Base-by-base conservation (phyloP, 2,797 vertebrate species). In the Glyptemys insculpta region DNA sequence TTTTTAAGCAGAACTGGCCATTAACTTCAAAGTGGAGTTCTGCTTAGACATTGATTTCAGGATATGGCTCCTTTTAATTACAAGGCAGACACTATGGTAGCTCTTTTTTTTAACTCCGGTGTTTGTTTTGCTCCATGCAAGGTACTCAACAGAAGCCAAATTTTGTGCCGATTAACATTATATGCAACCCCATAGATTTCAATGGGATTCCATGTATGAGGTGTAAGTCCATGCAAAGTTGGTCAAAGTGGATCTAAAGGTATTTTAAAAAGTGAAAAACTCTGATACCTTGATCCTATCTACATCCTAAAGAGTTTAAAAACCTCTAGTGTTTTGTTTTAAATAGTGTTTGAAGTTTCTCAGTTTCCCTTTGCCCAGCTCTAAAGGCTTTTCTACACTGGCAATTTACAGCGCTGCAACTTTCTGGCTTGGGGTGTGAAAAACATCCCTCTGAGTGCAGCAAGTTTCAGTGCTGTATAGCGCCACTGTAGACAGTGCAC, bases 171-270 rank as follows among this genome's bases (percentile, higher is more conserved):
- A 87, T 82, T 86, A 78, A 53, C 29, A 25, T 41, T 50, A 12
- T 44, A 57, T 87, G 41, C 41, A 23, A 44, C 21, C 29, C 34
- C 56, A 79, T 65, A 76, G 79, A 82, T 91, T 83, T 91, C 37
- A 87, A 11, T 79, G 18, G 1, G 50, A 79, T 83, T 95, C 27
- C 8, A 86, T 31, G 18, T 31, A 10, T 74, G 2, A 83, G 65
- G 27, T n/a, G 65, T 93, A 89, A 81, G 23, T 90, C 76, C 68
- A n/a, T n/a, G 41, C 56, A 89, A 79, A 89, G 2, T 12, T 96
- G 93, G 78, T 79, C 78, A 87, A 88, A 94, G 82, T 74, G 10
- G 23, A 94, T 74, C 44, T 53, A 86, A 65, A 91, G 6, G 80
- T 65, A 3, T 79, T 78, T 80, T 57, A 1, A 25, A 82, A 84